A percentile compares a stretch with the other conserved stretches of the same genome.
Conservation (phyloP, 37 sponge, comb jelly and placozoan species). For the Sycon ciliatum region DNA sequence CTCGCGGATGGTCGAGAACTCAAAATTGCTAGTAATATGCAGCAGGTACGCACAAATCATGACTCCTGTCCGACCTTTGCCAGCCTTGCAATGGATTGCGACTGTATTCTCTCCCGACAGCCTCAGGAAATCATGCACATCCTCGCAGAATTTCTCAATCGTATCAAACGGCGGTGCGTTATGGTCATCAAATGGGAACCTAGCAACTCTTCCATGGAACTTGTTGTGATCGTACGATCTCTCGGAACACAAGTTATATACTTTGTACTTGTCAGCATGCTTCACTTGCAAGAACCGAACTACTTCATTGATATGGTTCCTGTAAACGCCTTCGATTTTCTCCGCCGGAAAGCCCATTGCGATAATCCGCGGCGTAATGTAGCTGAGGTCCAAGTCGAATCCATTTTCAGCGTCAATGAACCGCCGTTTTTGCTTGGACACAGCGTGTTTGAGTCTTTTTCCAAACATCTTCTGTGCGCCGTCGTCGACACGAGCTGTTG, state of each 20-base stretch:
- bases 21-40: slow-evolving; percentile 57
- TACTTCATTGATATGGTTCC: slow-evolving; percentile 1
- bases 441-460: slow-evolving; percentile 54
- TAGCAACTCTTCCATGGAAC: slow-evolving; percentile 45
- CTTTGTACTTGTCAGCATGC: slow-evolving; percentile 72
- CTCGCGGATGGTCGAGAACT: slow-evolving; percentile 68
- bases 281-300: slow-evolving; percentile 70
- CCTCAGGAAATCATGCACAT: slow-evolving; percentile 71
- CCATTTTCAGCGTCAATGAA: slow-evolving; percentile 72
- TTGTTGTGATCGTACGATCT: background rate
- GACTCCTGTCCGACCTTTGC: slow-evolving; percentile 97
- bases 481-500: too few relatives aligned
- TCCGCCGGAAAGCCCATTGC: slow-evolving; percentile 91
- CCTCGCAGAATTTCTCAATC: slow-evolving; percentile 94
- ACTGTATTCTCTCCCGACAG: slow-evolving; percentile 72
- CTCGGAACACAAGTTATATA: slow-evolving; percentile 66
- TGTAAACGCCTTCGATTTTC: background rate
- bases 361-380: slow-evolving; percentile 85
- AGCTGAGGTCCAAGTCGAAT: slow-evolving; percentile 86
- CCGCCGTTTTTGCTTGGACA: slow-evolving; percentile 85
- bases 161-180: slow-evolving; percentile 95
- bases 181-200: slow-evolving; percentile 96
- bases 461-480: too few relatives aligned
- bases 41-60: slow-evolving; percentile 92
- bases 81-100: slow-evolving; percentile 96